Base-by-base conservation (phyloP, 1,140 invertebrate genomes). In the Kradibia gibbosae region DNA sequence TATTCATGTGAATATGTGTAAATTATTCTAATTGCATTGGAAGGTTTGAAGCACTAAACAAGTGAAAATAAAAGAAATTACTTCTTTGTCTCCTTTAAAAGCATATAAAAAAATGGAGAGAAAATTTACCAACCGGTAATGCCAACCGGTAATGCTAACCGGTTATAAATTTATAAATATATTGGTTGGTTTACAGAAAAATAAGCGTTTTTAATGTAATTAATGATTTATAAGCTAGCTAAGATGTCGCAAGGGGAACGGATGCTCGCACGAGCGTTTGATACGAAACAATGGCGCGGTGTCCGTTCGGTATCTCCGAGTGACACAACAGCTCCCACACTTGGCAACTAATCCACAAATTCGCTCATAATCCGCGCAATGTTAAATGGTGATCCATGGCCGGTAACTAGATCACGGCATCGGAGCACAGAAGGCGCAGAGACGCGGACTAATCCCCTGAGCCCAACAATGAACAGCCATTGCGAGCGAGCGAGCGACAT, bases 291-390 rank as follows among this genome's bases (percentile, higher is more conserved):
- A 39, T 39, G n/a, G 1, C 34, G 13, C 8, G 4, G 34, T 0
- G 8, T 2, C 34, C 34, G 15, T 28, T n/a, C 34, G 8, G 4
- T 67, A 39, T 39, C 34, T 67, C 20, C 62, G 34, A 39, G 3
- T n/a, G 34, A 39, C 34, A 55, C 31, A 39, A 39, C 28, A 13
- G 28, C 25, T 4, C n/a, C 2, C 36, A n/a, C 15, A 76, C 25
- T 72, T 70, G n/a, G 28, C 70, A 8, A 22, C 53, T 80, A 80
- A 80, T 80, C 78, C 70, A 45, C 53, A 73, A 80, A 73, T 80
- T 73, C 70, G 55, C 28, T 42, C n/a, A 8, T 80, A 73, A 80
- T 73, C 67, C 55, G 15, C 20, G 28, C 28, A 42, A 31, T 39
- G 76, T 28, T 39, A 79, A 79, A 79, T 71, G 65, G 15, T 50